phyloP scores from a whole-genome alignment of 2,888 invertebrate genomes.

The Lamellibrachia satsuma region DNA sequence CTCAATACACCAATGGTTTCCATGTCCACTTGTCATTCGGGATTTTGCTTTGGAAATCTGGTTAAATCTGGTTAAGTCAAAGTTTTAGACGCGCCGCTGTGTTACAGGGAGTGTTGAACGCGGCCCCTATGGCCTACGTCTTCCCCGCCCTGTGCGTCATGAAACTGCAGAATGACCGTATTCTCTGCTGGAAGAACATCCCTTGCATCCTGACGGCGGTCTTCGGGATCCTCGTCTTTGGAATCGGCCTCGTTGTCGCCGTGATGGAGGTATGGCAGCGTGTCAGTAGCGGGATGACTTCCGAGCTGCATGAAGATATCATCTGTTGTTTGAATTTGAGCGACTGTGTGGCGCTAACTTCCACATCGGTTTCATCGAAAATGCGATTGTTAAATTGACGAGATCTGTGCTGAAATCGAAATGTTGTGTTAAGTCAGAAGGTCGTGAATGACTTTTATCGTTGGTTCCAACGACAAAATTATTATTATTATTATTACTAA shows the following conservation, averaged over 20 bases:
- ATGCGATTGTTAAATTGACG: neutral
- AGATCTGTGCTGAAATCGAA: neutral
- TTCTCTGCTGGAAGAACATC: constrained; percentile 75
- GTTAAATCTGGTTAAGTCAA: no score
- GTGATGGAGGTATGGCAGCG: constrained; percentile 53
- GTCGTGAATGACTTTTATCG: neutral
- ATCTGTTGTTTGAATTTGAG: neutral
- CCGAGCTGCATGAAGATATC: neutral
- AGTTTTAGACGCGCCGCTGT: neutral
- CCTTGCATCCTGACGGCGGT: constrained; percentile 77
- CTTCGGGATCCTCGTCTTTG: constrained; percentile 75
- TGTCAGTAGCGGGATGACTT: no score
- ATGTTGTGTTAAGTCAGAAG: neutral
- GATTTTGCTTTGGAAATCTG: no score
- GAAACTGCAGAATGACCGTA: constrained; percentile 75
- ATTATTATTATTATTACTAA: neutral
- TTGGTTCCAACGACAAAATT: neutral
- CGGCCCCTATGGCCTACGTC: constrained; percentile 84
- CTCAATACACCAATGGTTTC: no score
- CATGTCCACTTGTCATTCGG: no score
- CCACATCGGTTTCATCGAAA: neutral
- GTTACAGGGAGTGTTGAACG: constrained; percentile 79
- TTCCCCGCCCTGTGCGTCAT: constrained; percentile 82
- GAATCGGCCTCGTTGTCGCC: constrained; percentile 72
- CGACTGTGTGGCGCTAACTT: neutral